phyloP scores from a whole-genome alignment of 2,888 invertebrate species.

The Zaprionus bogoriensis region DNA sequence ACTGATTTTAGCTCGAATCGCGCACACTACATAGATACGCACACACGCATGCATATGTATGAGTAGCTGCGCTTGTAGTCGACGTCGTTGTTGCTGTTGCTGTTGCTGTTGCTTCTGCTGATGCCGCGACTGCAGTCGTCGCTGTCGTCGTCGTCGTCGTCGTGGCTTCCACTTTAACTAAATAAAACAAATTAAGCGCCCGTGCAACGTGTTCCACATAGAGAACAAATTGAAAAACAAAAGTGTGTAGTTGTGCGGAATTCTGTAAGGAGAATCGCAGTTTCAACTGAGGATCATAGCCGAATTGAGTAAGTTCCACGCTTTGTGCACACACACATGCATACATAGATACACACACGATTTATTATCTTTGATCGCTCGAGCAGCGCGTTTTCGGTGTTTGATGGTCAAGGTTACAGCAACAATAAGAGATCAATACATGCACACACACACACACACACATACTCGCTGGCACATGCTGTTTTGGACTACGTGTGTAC shows the following conservation, averaged over 20 bases:
- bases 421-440: constrained; percentile 45
- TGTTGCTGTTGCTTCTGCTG: neutral
- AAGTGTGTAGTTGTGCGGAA: no score
- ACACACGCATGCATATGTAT: constrained; percentile 8
- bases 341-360: constrained; percentile 26
- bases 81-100: constrained; percentile 11
- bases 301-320: constrained; percentile 36
- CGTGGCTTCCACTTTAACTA: constrained; percentile 58
- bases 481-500: constrained; percentile 21
- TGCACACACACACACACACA: constrained; percentile 4
- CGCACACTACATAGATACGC: constrained; percentile 2
- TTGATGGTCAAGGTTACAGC: constrained; percentile 70
- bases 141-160: constrained; percentile 26
- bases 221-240: constrained; percentile 19
- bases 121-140: constrained; percentile 22
- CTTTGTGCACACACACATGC: neutral
- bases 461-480: constrained; percentile 3
- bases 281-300: constrained; percentile 3
- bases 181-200: constrained; percentile 63
- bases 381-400: constrained; percentile 29
- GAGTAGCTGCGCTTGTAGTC: constrained; percentile 21
- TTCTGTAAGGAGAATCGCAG: neutral
- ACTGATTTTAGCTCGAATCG: constrained; percentile 34
- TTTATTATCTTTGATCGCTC: constrained; percentile 27
- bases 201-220: constrained; percentile 33